Base-by-base conservation (phyloP, 2,113 vertebrate genomes). In the Pituophis catenifer region DNA sequence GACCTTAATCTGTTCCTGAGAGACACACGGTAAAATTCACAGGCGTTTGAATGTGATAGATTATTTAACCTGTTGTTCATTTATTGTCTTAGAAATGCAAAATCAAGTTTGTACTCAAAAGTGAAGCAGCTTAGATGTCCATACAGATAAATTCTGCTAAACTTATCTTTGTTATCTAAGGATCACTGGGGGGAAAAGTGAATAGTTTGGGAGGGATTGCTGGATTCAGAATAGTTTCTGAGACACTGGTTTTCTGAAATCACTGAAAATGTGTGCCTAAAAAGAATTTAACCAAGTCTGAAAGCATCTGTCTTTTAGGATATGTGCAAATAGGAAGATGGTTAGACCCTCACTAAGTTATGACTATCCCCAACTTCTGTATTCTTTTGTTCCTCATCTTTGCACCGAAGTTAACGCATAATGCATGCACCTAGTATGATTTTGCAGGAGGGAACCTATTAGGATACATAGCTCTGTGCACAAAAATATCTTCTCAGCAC, bases 181-280 rank as follows among this genome's bases (percentile, higher is more conserved):
- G 15, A 75, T 38, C 13, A 19, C 5, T 70, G n/a, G n/a, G 26
- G 1, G 0, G 1, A 3, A 3, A 1, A 75, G 4, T 8, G 13
- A 70, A 75, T 75, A 75, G 15, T 33, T 38, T 75, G 6, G 70
- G 6, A 75, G 7, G 15, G 70, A 17, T 38, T 38, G 70, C 70
- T 75, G n/a, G 65, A 33, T 75, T 75, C 13, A 75, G 65, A 33
- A 33, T 33, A 75, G 70, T 75, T 75, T 75, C 70, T 75, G 70
- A 75, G 70, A 75, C 2, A 38, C 19, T 75, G 70, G n/a, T 38
- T 19, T 75, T 19, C n/a, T 33, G n/a, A 75, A 75, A 75, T 65
- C 12, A 65, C 4, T 65, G 62, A 65, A 65, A 65, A 65, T 4
- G 10, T 65, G 26, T 1, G 59, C 59, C 59, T 12, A 65, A 65